Evolutionary conservation across 2,797 vertebrate species (phyloP).

Genomic region (Selene dorsalis): DNA sequence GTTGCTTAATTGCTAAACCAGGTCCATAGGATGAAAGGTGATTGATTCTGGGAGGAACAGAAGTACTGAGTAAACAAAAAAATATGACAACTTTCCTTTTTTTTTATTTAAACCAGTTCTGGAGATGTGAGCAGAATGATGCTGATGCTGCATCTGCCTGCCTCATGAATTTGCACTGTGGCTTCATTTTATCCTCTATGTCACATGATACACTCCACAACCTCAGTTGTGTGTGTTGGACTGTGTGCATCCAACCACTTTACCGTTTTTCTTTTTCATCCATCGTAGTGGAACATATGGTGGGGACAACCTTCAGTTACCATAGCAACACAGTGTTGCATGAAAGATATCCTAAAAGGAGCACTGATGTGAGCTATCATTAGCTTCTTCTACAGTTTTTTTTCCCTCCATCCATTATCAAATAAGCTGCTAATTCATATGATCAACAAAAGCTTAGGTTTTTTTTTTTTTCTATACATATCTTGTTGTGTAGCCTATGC

Average conservation of each 20-base stretch:
- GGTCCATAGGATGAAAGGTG: not conserved
- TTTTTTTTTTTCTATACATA: not conserved
- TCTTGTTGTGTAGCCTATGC: not conserved
- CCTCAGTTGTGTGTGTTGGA: constrained; percentile 26
- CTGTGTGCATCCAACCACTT: constrained; percentile 38
- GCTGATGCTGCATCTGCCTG: constrained; percentile 14
- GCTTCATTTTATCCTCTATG: constrained; percentile 5
- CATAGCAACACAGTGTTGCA: constrained; percentile 77
- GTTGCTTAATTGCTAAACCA: not conserved
- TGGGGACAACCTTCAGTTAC: constrained; percentile 66
- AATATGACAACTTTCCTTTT: not conserved
- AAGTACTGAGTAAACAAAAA: not conserved
- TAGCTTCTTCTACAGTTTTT: constrained; percentile 2
- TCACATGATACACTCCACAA: constrained; percentile 1
- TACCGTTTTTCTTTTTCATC: constrained; percentile 18
- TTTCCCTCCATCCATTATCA: not conserved
- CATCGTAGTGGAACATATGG: constrained; percentile 77
- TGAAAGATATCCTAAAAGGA: constrained; percentile 50
- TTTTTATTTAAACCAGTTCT: not conserved
- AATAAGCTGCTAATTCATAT: not conserved
- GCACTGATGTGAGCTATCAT: constrained; percentile 32
- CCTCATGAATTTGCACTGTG: constrained; percentile 28
- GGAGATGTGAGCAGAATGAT: constrained; percentile 4
- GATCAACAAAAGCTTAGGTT: not conserved
- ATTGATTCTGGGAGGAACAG: not conserved